Conservation (phyloP, 1,140 invertebrate species). For the Aethina tumida region DNA sequence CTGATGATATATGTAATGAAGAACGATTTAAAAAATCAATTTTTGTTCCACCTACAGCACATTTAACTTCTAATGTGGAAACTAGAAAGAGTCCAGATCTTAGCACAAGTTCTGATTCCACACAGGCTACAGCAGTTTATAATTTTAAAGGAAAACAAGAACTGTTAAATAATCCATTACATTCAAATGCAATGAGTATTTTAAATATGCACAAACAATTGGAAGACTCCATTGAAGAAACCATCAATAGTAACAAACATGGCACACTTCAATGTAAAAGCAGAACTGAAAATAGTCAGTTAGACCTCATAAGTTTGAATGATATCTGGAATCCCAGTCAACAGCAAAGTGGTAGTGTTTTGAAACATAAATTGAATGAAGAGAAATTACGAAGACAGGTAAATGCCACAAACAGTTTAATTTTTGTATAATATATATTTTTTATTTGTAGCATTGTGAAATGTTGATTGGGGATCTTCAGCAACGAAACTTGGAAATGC, state of each 20-base stretch:
- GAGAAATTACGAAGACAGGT: conserved; percentile 64
- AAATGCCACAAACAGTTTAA: conserved; percentile 13
- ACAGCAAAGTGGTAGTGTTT: conserved; percentile 17
- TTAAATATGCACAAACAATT: conserved; percentile 20
- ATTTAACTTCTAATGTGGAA: no score
- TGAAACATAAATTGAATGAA: conserved; percentile 56
- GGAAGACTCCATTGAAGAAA: conserved; percentile 2
- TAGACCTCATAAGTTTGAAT: conserved; percentile 39
- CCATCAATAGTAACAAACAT: no score
- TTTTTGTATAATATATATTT: conserved; percentile 2
- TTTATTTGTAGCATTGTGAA: conserved; percentile 68
- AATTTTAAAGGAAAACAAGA: conserved; percentile 9
- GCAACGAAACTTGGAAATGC: conserved; percentile 58
- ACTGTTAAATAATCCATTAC: conserved; percentile 13
- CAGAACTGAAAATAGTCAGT: conserved; percentile 12
- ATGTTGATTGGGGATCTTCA: conserved; percentile 63
- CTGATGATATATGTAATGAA: no score
- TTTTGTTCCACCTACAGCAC: no score
- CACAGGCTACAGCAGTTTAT: no score
- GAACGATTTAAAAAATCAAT: no score
- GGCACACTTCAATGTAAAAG: no score
- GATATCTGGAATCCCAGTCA: conserved; percentile 43
- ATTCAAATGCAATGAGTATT: conserved; percentile 16
- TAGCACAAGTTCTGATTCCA: no score
- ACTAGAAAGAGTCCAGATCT: no score